These are phyloP conservation scores for Noctua pronuba DNA, from an alignment of 2,888 invertebrate species.

Conservation along the genomic window DNA sequence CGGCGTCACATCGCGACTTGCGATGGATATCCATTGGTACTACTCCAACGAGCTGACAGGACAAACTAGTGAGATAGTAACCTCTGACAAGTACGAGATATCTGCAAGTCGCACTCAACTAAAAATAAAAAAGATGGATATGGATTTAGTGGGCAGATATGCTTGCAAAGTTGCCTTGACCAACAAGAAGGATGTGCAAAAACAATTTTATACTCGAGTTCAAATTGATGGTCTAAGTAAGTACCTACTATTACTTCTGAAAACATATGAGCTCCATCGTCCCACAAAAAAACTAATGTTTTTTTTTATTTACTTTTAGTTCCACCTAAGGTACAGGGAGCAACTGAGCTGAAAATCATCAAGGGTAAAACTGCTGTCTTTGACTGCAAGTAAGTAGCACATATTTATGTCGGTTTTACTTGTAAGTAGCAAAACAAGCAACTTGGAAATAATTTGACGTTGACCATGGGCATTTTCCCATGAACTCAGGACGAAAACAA, in stretches of 20 bases:
- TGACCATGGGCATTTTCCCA: neutral
- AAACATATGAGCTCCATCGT: neutral
- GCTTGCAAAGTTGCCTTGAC: constrained; percentile 49
- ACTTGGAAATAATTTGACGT: neutral
- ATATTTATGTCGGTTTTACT: neutral
- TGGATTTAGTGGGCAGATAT: constrained; percentile 55
- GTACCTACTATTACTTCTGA: constrained; percentile 13
- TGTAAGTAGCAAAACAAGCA: neutral
- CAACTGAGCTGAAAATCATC: constrained; percentile 1
- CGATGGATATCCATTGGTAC: constrained; percentile 62
- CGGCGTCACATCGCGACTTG: constrained; percentile 58
- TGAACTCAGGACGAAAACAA: neutral
- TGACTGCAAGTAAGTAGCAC: constrained; percentile 54
- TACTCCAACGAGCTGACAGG: constrained; percentile 35
- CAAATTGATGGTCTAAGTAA: constrained; percentile 55
- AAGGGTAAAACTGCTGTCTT: constrained; percentile 38
- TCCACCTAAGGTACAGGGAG: constrained; percentile 30
- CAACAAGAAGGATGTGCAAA: constrained; percentile 34
- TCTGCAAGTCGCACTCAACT: constrained; percentile 49
- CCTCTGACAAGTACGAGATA: constrained; percentile 54
- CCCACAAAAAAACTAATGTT: neutral
- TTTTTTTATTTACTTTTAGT: constrained; percentile 29
- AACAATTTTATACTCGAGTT: constrained; percentile 49
- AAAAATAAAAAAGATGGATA: constrained; percentile 57
- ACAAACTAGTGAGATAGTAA: constrained; percentile 11